phyloP scores from a whole-genome alignment of 1,140 invertebrate species.

The Lineus longissimus region DNA sequence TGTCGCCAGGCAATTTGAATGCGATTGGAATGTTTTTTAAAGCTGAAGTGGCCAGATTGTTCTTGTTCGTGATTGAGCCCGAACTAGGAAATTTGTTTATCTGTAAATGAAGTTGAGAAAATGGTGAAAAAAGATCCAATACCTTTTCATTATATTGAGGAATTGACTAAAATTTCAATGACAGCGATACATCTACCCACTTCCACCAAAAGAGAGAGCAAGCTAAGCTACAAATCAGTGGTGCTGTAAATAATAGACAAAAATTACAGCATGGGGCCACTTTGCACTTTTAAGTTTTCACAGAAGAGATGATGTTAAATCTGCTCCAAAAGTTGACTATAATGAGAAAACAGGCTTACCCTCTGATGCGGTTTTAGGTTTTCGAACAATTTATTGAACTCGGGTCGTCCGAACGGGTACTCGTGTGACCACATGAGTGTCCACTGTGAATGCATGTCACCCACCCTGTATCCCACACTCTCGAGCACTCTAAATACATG shows the following conservation, averaged over 20 bases:
- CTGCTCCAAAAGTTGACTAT: too few species aligned
- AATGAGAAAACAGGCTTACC: conserved; percentile 45
- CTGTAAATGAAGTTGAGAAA: conserved; percentile 37
- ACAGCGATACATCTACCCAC: too few species aligned
- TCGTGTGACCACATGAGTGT: conserved; percentile 89
- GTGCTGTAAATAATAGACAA: too few species aligned
- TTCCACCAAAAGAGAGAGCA: too few species aligned
- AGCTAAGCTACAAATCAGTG: too few species aligned
- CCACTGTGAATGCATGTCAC: conserved; percentile 66
- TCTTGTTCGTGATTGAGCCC: conserved; percentile 92
- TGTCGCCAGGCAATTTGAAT: conserved; percentile 80
- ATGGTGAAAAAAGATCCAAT: not conserved
- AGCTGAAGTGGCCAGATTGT: conserved; percentile 76
- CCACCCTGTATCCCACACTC: conserved; percentile 67
- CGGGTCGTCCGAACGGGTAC: conserved; percentile 72
- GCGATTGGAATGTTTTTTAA: conserved; percentile 77
- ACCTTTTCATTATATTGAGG: too few species aligned
- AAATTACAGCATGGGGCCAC: too few species aligned
- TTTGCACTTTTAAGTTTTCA: too few species aligned
- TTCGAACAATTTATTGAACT: conserved; percentile 60
- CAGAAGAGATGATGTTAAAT: too few species aligned
- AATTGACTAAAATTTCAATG: too few species aligned
- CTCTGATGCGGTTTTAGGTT: conserved; percentile 70
- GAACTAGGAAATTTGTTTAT: conserved; percentile 95
- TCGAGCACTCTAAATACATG: conserved; percentile 75